A percentile compares a stretch with the other conserved stretches of the same genome.
These are phyloP conservation scores for Actinia equina DNA, from an alignment of 64 coral and sea anemone species.

Conservation along the genomic window DNA sequence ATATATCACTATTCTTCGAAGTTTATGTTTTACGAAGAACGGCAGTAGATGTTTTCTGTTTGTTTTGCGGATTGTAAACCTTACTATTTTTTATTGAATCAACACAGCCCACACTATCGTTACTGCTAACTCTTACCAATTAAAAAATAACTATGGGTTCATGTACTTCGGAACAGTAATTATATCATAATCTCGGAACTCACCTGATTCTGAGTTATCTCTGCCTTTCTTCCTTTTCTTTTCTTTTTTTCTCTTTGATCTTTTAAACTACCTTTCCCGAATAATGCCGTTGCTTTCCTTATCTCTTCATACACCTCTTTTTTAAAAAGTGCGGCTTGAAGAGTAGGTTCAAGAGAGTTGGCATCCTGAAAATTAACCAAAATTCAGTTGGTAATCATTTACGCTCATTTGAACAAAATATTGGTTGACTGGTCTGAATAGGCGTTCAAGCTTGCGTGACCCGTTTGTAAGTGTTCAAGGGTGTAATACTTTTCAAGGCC, in stretches of 20 bases:
- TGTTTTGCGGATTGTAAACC: background rate
- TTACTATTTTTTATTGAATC: background rate
- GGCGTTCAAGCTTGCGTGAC: background rate
- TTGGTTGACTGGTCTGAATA: background rate
- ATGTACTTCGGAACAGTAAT: no score
- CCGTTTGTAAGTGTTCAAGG: no score
- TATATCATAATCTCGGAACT: background rate
- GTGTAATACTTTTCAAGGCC: no score
- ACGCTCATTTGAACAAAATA: background rate
- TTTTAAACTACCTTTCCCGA: background rate
- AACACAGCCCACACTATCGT: no score
- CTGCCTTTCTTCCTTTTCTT: background rate
- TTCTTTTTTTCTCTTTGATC: background rate
- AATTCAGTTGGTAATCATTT: background rate
- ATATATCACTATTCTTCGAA: background rate
- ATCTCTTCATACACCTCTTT: background rate
- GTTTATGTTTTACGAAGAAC: background rate
- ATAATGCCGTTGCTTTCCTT: background rate
- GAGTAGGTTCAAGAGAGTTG: conserved; percentile 19
- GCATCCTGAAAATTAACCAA: background rate
- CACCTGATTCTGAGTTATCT: background rate
- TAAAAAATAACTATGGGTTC: no score
- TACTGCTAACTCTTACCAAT: no score
- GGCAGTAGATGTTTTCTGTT: background rate
- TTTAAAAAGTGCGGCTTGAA: conserved; percentile 25